Conservation (phyloP, 2,888 invertebrate genomes). For the Cephus pygmeus region DNA sequence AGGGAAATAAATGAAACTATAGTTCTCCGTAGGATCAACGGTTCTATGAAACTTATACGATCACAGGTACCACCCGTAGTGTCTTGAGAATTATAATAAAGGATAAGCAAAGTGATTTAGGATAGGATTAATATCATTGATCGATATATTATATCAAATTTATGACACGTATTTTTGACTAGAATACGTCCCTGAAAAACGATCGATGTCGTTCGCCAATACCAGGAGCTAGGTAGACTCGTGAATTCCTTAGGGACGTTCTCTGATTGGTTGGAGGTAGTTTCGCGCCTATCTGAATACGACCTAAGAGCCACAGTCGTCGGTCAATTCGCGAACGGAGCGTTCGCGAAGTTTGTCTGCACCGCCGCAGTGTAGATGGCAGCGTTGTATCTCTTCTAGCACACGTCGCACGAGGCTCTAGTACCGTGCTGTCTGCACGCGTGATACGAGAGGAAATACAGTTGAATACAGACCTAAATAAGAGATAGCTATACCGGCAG, state of each 20-base stretch:
- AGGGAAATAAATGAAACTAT: not conserved
- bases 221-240: not conserved
- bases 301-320: conserved; percentile 10
- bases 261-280: conserved; percentile 1
- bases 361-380: conserved; percentile 42
- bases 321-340: conserved; percentile 37
- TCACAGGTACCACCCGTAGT: not conserved
- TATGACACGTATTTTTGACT: not conserved
- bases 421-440: not conserved
- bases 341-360: conserved; percentile 16
- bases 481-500: not conserved
- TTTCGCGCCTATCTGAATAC: conserved; percentile 8
- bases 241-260: not conserved
- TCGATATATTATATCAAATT: not conserved
- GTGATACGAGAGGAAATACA: not conserved
- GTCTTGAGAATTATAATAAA: not conserved
- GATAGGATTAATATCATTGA: not conserved
- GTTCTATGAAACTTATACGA: not conserved
- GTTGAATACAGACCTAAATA: not conserved
- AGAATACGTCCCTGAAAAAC: not conserved
- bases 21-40: not conserved
- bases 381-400: conserved; percentile 32
- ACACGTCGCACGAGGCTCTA: conserved; percentile 27
- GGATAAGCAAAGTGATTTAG: not conserved
- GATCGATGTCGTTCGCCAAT: not conserved